A percentile compares a stretch with the other conserved stretches of the same genome.
Conservation (phyloP, 1,140 invertebrate genomes). For the Calycopis cecrops region DNA sequence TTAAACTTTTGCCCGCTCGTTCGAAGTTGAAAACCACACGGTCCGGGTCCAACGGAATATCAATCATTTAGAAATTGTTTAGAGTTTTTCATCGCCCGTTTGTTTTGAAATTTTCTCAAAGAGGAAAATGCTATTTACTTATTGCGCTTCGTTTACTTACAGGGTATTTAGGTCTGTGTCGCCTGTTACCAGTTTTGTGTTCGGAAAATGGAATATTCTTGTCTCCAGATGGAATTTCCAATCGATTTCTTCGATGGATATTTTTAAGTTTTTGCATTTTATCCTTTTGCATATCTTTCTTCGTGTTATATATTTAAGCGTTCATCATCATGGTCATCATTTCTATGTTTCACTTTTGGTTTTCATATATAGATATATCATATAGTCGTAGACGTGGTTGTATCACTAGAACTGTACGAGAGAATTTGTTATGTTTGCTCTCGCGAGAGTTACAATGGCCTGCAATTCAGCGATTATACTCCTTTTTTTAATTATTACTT, state of each 20-base stretch:
- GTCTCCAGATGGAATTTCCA: conserved; percentile 58
- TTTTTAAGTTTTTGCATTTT: conserved; percentile 32
- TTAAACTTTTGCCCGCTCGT: conserved; percentile 11
- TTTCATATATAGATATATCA: too few species aligned
- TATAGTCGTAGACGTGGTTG: too few species aligned
- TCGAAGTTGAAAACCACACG: conserved; percentile 13
- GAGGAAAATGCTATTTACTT: conserved; percentile 65
- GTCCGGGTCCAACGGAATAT: conserved; percentile 23
- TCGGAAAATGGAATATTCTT: conserved; percentile 70
- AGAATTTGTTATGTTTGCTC: too few species aligned
- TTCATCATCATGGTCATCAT: too few species aligned
- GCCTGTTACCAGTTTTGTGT: conserved; percentile 62
- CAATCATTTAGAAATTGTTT: conserved; percentile 59
- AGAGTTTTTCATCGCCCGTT: conserved; percentile 54
- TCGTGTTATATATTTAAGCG: too few species aligned
- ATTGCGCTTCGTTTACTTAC: conserved; percentile 71
- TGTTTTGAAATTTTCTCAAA: conserved; percentile 63
- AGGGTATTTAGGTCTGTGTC: conserved; percentile 66
- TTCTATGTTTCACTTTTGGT: too few species aligned
- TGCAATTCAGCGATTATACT: too few species aligned
- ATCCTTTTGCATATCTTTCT: too few species aligned
- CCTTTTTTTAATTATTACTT: too few species aligned
- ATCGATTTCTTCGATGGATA: conserved; percentile 52
- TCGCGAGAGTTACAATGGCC: too few species aligned
- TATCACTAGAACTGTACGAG: too few species aligned